Evolutionary conservation across 2,888 invertebrate species (phyloP).

Genomic region (Melieria picta): DNA sequence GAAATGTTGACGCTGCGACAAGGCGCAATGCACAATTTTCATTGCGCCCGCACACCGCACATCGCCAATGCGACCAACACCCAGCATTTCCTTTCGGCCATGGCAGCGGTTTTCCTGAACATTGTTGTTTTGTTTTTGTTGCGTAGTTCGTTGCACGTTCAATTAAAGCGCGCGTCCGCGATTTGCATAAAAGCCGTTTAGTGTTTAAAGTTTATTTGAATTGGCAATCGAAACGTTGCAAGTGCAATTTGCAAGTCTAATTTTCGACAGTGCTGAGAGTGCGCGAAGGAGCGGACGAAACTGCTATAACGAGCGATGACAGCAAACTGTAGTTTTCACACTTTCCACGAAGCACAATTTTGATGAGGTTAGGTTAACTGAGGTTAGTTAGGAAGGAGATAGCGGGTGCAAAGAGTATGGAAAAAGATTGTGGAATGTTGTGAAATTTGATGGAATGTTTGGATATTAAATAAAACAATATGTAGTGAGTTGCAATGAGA

Average conservation of each 20-base stretch:
- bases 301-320: no score
- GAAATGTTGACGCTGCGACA: no score
- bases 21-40: no score
- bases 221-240: constrained; percentile 42
- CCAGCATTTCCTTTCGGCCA: neutral
- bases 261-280: constrained; percentile 29
- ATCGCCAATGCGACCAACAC: neutral
- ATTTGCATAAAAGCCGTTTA: constrained; percentile 63
- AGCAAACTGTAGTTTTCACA: no score
- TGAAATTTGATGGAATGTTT: no score
- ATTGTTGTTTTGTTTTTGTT: neutral
- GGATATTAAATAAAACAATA: no score
- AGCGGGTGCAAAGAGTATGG: no score
- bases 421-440: no score
- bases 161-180: constrained; percentile 53
- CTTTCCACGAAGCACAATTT: no score
- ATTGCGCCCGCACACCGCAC: neutral
- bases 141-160: constrained; percentile 14
- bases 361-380: no score
- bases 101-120: neutral
- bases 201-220: constrained; percentile 61
- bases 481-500: no score
- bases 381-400: no score
- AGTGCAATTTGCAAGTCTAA: constrained; percentile 57
- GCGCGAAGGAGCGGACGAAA: neutral